Evolutionary conservation across 2,797 vertebrate genomes (phyloP).

Genomic region (Muscicapa striata): DNA sequence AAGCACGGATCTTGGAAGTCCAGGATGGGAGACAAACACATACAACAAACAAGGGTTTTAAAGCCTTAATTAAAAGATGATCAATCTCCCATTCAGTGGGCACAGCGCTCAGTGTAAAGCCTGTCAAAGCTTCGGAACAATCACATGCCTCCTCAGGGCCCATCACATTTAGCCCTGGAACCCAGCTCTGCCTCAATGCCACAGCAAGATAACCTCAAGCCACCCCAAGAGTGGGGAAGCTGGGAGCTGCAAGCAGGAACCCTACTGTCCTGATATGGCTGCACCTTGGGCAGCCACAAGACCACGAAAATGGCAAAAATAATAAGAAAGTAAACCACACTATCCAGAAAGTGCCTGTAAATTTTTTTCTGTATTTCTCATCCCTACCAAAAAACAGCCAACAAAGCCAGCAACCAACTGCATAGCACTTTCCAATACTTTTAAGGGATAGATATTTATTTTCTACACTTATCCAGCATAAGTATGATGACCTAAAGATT

Average conservation of each 20-base stretch:
- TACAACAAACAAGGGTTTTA: background rate
- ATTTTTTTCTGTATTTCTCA: background rate
- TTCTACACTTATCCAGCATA: background rate
- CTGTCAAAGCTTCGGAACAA: background rate
- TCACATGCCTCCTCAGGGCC: background rate
- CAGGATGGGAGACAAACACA: background rate
- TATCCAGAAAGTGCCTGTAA: background rate
- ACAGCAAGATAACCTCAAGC: background rate
- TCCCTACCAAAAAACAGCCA: background rate
- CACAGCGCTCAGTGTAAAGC: background rate
- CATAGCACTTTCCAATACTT: background rate
- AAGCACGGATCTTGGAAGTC: fast-evolving
- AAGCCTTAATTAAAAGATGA: background rate
- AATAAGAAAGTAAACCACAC: background rate
- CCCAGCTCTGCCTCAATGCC: background rate
- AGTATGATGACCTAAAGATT: background rate
- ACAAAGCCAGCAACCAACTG: background rate
- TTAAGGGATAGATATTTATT: background rate
- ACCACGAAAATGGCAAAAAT: background rate
- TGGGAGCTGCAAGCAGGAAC: background rate
- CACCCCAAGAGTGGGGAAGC: background rate
- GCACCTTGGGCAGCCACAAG: background rate
- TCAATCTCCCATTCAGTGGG: background rate
- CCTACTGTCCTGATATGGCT: too few relatives aligned
- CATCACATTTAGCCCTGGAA: background rate